phyloP scores from a whole-genome alignment of 1,140 invertebrate species.

The Vanessa tameamea region DNA sequence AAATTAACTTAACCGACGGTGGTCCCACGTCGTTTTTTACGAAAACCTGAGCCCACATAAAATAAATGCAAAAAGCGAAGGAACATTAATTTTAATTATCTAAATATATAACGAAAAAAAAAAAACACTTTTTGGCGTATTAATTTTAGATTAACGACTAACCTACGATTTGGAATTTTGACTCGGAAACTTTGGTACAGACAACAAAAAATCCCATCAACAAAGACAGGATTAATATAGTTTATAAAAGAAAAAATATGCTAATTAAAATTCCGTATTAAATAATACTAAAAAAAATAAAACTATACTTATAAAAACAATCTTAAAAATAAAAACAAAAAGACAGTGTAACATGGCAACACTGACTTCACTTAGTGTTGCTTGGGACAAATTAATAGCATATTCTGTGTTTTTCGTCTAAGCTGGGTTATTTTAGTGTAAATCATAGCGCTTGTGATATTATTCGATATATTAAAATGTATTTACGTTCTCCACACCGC shows the following conservation, averaged over 20 bases:
- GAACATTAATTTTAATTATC: conserved; percentile 16
- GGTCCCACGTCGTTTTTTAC: conserved; percentile 10
- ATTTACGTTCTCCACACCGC: conserved; percentile 2
- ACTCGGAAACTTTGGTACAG: neutral
- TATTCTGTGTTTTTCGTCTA: neutral
- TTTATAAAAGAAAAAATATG: no score
- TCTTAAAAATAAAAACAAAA: no score
- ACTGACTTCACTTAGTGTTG: neutral
- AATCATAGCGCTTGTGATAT: conserved; percentile 3
- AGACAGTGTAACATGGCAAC: neutral
- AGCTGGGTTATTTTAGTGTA: neutral
- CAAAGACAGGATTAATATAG: no score
- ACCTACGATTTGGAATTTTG: conserved; percentile 10
- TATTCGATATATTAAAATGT: conserved; percentile 1
- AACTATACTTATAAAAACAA: no score
- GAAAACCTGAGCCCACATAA: conserved; percentile 4
- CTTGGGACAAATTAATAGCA: neutral
- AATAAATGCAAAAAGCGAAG: conserved; percentile 27
- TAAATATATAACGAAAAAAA: conserved; percentile 7
- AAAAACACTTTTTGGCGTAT: conserved; percentile 21
- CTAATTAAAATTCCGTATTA: no score
- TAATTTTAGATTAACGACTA: neutral
- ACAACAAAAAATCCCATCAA: no score
- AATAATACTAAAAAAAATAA: no score
- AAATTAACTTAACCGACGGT: neutral